A percentile compares a stretch with the other conserved stretches of the same genome.
Evolutionary conservation across 2,888 invertebrate genomes (phyloP).

Genomic region (Apantesis nais): DNA sequence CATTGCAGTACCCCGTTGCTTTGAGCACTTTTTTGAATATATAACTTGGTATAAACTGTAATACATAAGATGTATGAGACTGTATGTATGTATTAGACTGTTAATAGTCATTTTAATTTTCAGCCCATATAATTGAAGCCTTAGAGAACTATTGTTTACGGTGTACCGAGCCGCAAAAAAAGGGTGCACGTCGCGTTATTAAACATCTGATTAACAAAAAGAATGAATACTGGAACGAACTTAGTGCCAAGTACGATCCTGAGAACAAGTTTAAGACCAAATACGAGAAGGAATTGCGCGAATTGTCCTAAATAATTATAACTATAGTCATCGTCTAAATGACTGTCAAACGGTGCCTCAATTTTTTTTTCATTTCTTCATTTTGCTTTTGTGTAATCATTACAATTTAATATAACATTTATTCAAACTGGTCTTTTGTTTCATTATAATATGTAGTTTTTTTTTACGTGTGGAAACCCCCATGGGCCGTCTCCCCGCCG

Average conservation of each 20-base stretch:
- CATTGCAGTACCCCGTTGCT: too few relatives aligned
- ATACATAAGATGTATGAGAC: too few relatives aligned
- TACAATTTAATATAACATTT: background rate
- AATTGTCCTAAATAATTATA: constrained; percentile 33
- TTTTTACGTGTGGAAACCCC: too few relatives aligned
- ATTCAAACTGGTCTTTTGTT: background rate
- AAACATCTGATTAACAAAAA: constrained; percentile 60
- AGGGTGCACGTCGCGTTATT: constrained; percentile 55
- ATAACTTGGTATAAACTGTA: background rate
- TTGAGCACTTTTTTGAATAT: too few relatives aligned
- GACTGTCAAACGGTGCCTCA: background rate
- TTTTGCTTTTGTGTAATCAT: background rate
- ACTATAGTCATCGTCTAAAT: background rate
- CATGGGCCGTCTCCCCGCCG: too few relatives aligned
- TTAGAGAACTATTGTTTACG: constrained; percentile 58
- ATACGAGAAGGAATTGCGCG: constrained; percentile 65
- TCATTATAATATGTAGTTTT: too few relatives aligned
- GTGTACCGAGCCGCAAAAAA: constrained; percentile 57
- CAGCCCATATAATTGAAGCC: constrained; percentile 65
- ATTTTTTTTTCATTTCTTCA: too few relatives aligned
- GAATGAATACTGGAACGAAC: constrained; percentile 64
- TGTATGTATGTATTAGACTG: too few relatives aligned
- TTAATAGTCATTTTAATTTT: constrained; percentile 8
- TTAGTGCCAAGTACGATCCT: constrained; percentile 70
- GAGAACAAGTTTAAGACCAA: constrained; percentile 57